phyloP scores from a whole-genome alignment of 2,888 invertebrate species.

The Melanotus villosus region DNA sequence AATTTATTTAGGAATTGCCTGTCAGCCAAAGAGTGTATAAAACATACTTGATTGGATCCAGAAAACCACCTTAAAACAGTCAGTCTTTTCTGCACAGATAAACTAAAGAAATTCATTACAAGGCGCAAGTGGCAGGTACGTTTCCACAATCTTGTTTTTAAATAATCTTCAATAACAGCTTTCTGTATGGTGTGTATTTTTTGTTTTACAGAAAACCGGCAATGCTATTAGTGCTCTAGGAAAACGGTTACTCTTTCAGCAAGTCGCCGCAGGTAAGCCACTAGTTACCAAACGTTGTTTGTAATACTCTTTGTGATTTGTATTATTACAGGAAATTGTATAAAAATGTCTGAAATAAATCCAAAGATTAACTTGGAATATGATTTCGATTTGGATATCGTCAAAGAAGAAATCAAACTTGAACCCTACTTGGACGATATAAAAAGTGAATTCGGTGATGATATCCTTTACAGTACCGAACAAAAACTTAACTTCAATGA shows the following conservation, averaged over 20 bases:
- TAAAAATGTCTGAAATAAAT: no score
- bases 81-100: slow-evolving; percentile 83
- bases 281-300: no score
- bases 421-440: no score
- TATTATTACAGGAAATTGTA: no score
- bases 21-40: slow-evolving; percentile 80
- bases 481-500: no score
- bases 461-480: no score
- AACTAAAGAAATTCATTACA: slow-evolving; percentile 85
- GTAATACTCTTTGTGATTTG: no score
- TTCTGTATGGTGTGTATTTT: slow-evolving; percentile 53
- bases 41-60: slow-evolving; percentile 84
- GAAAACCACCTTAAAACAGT: slow-evolving; percentile 77
- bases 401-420: no score
- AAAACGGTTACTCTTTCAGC: slow-evolving; percentile 80
- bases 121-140: slow-evolving; percentile 88
- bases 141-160: slow-evolving; percentile 9
- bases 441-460: no score
- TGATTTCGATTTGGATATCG: no score
- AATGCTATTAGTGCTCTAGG: slow-evolving; percentile 85
- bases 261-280: slow-evolving; percentile 73
- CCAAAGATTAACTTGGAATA: no score
- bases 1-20: slow-evolving; percentile 70
- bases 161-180: no score
- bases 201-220: slow-evolving; percentile 79